Evolutionary conservation across 2,797 vertebrate species (phyloP).

Genomic region (Podarcis lilfordi): DNA sequence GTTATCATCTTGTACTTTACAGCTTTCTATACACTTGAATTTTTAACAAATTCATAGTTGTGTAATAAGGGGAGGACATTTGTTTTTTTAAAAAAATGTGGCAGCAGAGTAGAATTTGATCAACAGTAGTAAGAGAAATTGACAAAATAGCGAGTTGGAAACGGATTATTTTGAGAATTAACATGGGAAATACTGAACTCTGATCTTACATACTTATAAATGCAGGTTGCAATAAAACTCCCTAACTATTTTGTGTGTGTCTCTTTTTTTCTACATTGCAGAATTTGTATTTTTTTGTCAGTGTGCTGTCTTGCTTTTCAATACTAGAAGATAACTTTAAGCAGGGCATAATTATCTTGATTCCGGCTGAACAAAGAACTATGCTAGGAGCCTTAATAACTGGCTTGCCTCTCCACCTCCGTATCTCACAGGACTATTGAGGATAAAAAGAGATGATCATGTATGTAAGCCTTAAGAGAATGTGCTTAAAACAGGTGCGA

Average conservation of each 20-base stretch:
- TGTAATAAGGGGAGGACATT: conserved; percentile 43
- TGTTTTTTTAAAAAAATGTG: conserved; percentile 56
- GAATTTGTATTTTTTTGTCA: neutral
- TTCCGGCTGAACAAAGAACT: neutral
- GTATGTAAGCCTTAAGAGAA: too few species aligned
- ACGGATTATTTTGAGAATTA: conserved; percentile 50
- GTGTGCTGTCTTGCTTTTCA: neutral
- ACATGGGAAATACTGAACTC: conserved; percentile 50
- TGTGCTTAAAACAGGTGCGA: too few species aligned
- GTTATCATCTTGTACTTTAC: conserved; percentile 59
- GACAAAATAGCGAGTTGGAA: conserved; percentile 36
- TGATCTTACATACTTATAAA: conserved; percentile 58
- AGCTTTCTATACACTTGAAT: conserved; percentile 68
- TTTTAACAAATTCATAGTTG: conserved; percentile 60
- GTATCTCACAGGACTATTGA: neutral
- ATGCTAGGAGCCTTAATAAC: neutral
- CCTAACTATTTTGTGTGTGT: conserved; percentile 28
- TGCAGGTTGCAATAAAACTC: conserved; percentile 76
- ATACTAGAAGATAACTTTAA: neutral
- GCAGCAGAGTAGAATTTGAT: conserved; percentile 52
- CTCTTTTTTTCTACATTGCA: conserved; percentile 14
- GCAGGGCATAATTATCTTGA: neutral
- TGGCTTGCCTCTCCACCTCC: neutral
- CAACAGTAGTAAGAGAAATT: conserved; percentile 30
- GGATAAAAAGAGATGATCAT: neutral